A percentile compares a stretch with the other conserved stretches of the same genome.
Conservation (phyloP, 2,113 vertebrate species). For the Globicephala melas region DNA sequence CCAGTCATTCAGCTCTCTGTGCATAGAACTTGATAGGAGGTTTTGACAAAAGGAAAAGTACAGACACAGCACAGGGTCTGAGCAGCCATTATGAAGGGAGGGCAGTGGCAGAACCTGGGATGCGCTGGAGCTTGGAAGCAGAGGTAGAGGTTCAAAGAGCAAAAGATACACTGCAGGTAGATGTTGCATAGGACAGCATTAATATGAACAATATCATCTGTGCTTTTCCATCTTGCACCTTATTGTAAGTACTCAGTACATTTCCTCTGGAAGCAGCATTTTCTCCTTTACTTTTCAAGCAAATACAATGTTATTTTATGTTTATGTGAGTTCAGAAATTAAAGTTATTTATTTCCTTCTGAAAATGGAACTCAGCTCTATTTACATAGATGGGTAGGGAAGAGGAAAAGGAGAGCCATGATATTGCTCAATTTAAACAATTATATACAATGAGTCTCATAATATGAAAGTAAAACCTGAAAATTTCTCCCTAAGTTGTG, state of each 20-base stretch:
- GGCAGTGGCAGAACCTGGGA: background rate
- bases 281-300: conserved; percentile 31
- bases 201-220: background rate
- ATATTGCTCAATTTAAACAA: background rate
- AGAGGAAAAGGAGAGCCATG: background rate
- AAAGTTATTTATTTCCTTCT: conserved; percentile 20
- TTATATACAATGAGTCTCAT: background rate
- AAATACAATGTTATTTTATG: background rate
- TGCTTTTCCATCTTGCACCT: background rate
- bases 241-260: accelerated
- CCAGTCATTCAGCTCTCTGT: background rate
- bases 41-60: background rate
- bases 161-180: background rate
- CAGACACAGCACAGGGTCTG: background rate
- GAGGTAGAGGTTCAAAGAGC: background rate
- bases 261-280: background rate
- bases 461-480: conserved; percentile 53
- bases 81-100: background rate
- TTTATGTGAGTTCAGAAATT: conserved; percentile 34
- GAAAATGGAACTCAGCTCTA: background rate
- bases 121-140: background rate
- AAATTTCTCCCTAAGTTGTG: conserved; percentile 55
- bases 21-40: background rate
- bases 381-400: background rate
- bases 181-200: background rate